phyloP scores from a whole-genome alignment of 2,888 invertebrate genomes.

The Oxycera nigricornis region DNA sequence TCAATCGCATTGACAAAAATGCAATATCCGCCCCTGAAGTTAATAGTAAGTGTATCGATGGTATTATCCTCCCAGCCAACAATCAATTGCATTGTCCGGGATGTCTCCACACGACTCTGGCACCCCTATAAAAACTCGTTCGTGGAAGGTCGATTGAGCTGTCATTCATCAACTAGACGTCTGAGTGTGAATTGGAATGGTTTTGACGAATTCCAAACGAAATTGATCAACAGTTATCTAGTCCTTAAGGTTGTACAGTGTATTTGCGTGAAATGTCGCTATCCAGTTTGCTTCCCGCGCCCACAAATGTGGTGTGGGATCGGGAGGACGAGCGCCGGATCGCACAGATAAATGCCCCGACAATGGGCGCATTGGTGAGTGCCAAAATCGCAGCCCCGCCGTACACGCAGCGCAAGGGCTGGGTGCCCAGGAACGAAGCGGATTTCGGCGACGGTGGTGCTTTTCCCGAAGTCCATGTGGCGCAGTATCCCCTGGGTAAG shows the following conservation, averaged over 20 bases:
- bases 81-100: too few relatives aligned
- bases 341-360: conserved; percentile 57
- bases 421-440: conserved; percentile 85
- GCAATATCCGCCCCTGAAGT: too few relatives aligned
- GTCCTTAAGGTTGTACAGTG: background rate
- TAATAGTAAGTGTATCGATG: too few relatives aligned
- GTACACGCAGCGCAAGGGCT: conserved; percentile 86
- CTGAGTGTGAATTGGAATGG: too few relatives aligned
- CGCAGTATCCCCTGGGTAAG: conserved; percentile 94
- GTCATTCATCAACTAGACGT: background rate
- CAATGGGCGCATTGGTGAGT: conserved; percentile 71
- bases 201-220: background rate
- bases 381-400: conserved; percentile 80
- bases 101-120: background rate
- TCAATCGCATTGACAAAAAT: too few relatives aligned
- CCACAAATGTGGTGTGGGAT: conserved; percentile 87
- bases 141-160: background rate
- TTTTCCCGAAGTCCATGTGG: conserved; percentile 96
- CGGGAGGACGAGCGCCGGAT: conserved; percentile 80
- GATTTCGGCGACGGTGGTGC: conserved; percentile 94
- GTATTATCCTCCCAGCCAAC: too few relatives aligned
- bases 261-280: conserved; percentile 54
- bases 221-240: background rate
- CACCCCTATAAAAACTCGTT: background rate
- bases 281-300: conserved; percentile 82